A percentile compares a stretch with the other conserved stretches of the same genome.
phyloP scores from a whole-genome alignment of 2,888 invertebrate species.

The Euplexia lucipara region DNA sequence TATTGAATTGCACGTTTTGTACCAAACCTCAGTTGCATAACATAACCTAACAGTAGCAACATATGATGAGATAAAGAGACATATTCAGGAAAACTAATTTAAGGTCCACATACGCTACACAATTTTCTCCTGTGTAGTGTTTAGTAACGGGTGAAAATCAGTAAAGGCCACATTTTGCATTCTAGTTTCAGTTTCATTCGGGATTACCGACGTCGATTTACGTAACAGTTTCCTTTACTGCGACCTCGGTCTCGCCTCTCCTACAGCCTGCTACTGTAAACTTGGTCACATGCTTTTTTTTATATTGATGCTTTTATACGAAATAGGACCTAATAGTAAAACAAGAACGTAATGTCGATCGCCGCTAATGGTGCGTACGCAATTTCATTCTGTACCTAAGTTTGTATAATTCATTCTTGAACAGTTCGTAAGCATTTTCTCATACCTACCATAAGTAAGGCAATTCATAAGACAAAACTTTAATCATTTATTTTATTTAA shows the following conservation, averaged over 20 bases:
- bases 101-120: neutral
- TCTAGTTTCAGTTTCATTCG: constrained; percentile 63
- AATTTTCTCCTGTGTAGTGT: constrained; percentile 28
- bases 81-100: neutral
- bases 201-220: constrained; percentile 53
- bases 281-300: constrained; percentile 52
- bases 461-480: neutral
- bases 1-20: neutral
- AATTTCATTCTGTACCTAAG: neutral
- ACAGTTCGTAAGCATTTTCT: neutral
- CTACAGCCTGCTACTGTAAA: constrained; percentile 41
- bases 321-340: constrained; percentile 28
- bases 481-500: no score
- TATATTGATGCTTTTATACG: constrained; percentile 49
- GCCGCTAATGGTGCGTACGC: constrained; percentile 2
- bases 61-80: neutral
- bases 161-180: constrained; percentile 46
- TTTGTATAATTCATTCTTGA: neutral
- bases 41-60: constrained; percentile 2
- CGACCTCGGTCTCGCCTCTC: constrained; percentile 38
- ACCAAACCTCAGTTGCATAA: constrained; percentile 21
- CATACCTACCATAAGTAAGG: neutral
- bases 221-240: constrained; percentile 59
- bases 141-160: constrained; percentile 37
- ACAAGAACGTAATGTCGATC: constrained; percentile 29